These are phyloP conservation scores for Andricus grossulariae DNA, from an alignment of 1,140 invertebrate species.

Conservation along the genomic window DNA sequence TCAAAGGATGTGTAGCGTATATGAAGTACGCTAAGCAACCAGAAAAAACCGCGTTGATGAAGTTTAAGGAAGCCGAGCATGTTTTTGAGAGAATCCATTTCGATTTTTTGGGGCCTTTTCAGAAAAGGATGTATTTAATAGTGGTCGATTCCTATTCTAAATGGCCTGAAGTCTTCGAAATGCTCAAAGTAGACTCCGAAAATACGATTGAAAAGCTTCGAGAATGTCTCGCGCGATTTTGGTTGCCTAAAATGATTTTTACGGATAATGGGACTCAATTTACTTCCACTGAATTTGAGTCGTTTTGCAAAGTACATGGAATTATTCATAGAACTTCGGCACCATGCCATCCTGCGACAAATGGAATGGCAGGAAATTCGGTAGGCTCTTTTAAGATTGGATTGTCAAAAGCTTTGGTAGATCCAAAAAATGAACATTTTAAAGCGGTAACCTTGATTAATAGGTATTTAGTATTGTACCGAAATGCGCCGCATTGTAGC, in stretches of 20 bases:
- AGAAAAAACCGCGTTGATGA: no score
- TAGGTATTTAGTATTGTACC: no score
- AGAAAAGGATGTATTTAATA: no score
- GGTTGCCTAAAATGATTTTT: constrained; percentile 49
- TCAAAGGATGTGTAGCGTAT: constrained; percentile 38
- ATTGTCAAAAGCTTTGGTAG: constrained; percentile 22
- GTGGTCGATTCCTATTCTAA: constrained; percentile 63
- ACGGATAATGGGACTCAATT: constrained; percentile 61
- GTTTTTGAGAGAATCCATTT: no score
- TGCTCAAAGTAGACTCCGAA: constrained; percentile 39
- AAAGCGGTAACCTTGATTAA: constrained; percentile 24
- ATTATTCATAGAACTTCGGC: constrained; percentile 48
- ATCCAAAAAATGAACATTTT: constrained; percentile 5
- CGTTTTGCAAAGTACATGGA: constrained; percentile 41
- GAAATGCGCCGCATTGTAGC: no score
- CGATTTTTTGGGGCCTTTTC: no score
- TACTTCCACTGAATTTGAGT: constrained; percentile 43
- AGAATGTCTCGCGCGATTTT: constrained; percentile 52
- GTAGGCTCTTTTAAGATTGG: constrained; percentile 67
- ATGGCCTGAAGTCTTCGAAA: constrained; percentile 57
- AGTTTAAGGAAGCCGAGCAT: no score
- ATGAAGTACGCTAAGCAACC: constrained; percentile 31
- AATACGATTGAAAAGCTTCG: no score
- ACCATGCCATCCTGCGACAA: constrained; percentile 57
- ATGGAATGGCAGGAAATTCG: constrained; percentile 63